Evolutionary conservation across 2,113 vertebrate genomes (phyloP), one percentile per base, ranked within the genome.

Genomic region (Cyanistes caeruleus): DNA sequence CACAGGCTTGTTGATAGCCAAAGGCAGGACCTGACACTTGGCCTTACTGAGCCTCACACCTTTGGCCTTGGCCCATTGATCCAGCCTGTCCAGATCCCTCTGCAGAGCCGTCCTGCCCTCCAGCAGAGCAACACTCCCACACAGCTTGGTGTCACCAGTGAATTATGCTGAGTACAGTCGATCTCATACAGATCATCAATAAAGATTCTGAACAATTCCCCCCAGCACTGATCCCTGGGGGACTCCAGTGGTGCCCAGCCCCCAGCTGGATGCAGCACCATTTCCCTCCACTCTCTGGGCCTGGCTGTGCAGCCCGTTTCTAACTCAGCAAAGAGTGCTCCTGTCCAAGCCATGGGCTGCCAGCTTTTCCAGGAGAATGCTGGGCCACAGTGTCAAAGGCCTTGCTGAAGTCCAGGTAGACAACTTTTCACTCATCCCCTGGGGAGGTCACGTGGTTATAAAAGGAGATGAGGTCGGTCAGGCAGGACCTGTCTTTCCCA

Each of bases 261-360:
- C 5, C 18, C n/a, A 28, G 7, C 18, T 51, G 48, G 35, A 15
- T 58, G 20, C 15, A 15, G 9, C 62, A 58, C 15, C 25, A 5
- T 16, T 58, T 35, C 30, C 16, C 41, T 33, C 22, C 39, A 33
- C 18, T 56, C 49, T 39, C 69, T 58, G 25, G 27, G 52, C 10
- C 5, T 3, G 10, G 35, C 16, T 0, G 0, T 49, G 5, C 62
- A 58, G 59, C 11, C 58, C 39, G 41, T 48, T 46, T 6, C 21
- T 28, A n/a, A 51, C 11, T 2, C 72, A 49, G 43, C 35, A n/a
- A 5, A 39, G 43, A 49, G 15, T 56, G 30, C 11, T 2, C 24
- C 7, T 49, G 35, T 75, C 24, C 15, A 49, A 23, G 30, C 23
- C 1, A 0, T n/a, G 60, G 24, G 35, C 35, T 41, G n/a, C 30